Conservation (phyloP, 1,140 invertebrate species). For the Drosophila malerkotliana region DNA sequence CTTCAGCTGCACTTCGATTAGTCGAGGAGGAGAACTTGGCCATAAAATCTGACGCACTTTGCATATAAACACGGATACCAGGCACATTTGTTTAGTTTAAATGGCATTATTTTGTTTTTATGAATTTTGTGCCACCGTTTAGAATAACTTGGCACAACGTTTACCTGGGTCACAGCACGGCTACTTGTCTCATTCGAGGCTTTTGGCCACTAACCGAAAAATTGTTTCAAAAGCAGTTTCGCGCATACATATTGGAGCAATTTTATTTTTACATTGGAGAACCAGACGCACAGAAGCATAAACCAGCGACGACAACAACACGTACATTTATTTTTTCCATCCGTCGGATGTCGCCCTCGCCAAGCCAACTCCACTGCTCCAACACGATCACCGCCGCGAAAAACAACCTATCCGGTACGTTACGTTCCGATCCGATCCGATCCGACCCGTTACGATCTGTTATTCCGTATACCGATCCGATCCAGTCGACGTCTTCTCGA, state of each 20-base stretch:
- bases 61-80: conserved; percentile 35
- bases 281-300: conserved; percentile 43
- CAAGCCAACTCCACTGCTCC: conserved; percentile 15
- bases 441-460: conserved; percentile 53
- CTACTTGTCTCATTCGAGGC: not conserved
- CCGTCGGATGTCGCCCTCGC: conserved; percentile 38
- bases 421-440: conserved; percentile 18
- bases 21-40: conserved; percentile 6
- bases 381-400: conserved; percentile 15
- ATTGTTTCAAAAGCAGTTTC: conserved; percentile 35
- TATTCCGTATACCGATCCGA: not conserved
- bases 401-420: conserved; percentile 30
- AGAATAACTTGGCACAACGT: conserved; percentile 21
- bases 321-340: conserved; percentile 12
- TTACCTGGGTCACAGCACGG: conserved; percentile 23
- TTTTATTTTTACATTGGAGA: conserved; percentile 65
- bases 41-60: conserved; percentile 20
- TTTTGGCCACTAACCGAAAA: not conserved
- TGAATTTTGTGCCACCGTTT: conserved; percentile 27
- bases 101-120: conserved; percentile 11
- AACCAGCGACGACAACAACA: conserved; percentile 22
- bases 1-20: conserved; percentile 46
- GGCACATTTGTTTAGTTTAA: conserved; percentile 20
- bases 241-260: conserved; percentile 44
- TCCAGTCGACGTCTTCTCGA: conserved; percentile 68